phyloP scores from a whole-genome alignment of 2,888 invertebrate genomes.

The Hyalella azteca region DNA sequence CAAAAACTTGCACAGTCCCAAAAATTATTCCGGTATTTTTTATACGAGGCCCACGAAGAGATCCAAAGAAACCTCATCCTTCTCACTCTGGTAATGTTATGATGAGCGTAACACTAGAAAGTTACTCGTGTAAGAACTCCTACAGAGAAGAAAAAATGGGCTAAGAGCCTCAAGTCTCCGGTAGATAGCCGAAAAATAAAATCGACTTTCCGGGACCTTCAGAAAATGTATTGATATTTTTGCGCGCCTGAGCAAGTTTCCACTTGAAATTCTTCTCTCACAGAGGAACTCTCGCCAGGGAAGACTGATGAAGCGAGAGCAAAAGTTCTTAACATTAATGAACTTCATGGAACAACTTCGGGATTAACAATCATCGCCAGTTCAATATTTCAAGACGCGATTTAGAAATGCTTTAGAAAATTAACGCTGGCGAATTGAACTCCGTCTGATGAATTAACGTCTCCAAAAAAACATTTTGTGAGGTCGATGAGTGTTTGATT shows the following conservation, averaged over 20 bases:
- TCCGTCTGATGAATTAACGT: background rate
- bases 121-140: constrained; percentile 3
- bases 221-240: background rate
- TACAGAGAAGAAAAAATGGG: background rate
- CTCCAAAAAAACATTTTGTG: background rate
- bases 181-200: background rate
- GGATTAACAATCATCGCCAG: constrained; percentile 23
- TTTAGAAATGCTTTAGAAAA: background rate
- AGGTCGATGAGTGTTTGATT: constrained; percentile 28
- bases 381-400: background rate
- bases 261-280: background rate
- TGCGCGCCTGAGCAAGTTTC: background rate
- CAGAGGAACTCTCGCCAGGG: background rate
- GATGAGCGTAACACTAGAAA: constrained; percentile 29
- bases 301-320: constrained; percentile 21
- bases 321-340: constrained; percentile 20
- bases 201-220: background rate
- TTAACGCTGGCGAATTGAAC: background rate
- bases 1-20: background rate
- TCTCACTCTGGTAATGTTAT: constrained; percentile 24
- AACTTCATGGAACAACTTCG: constrained; percentile 15
- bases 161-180: background rate
- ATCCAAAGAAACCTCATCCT: constrained; percentile 35
- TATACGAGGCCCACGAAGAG: constrained; percentile 12
- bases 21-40: constrained; percentile 6